phyloP scores from a whole-genome alignment of 2,797 vertebrate genomes.

The Capromys pilorides region DNA sequence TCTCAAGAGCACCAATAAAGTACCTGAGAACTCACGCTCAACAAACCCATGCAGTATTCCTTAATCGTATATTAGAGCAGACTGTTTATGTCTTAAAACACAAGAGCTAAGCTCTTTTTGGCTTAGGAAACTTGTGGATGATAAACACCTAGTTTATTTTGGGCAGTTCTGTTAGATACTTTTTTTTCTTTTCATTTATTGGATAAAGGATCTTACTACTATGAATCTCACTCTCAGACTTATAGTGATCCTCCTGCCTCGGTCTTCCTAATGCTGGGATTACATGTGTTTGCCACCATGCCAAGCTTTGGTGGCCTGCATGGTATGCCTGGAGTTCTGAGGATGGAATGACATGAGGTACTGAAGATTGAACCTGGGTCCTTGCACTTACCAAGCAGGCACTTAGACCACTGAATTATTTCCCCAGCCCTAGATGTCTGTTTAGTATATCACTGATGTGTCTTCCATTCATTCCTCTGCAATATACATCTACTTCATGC shows the following conservation, averaged over 20 bases:
- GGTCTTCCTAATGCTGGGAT: no score
- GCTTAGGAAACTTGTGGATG: slow-evolving; percentile 14
- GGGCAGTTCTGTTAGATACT: background rate
- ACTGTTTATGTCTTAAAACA: slow-evolving; percentile 9
- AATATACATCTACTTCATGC: background rate
- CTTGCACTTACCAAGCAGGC: no score
- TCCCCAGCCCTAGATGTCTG: no score
- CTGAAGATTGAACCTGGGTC: no score
- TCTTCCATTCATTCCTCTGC: slow-evolving; percentile 23
- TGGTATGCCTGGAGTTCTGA: no score
- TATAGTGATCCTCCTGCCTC: no score
- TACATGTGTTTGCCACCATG: no score
- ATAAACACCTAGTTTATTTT: background rate
- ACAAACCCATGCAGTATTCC: background rate
- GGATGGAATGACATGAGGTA: no score
- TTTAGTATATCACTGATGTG: background rate
- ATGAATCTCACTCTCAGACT: no score
- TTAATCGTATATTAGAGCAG: background rate
- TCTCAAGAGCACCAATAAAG: background rate
- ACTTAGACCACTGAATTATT: no score
- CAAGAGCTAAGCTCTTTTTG: background rate
- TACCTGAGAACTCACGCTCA: background rate
- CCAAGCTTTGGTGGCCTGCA: no score
- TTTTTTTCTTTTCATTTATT: background rate
- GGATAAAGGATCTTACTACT: no score